Base-by-base conservation (phyloP, 2,113 vertebrate species). In the Heterotis niloticus region DNA sequence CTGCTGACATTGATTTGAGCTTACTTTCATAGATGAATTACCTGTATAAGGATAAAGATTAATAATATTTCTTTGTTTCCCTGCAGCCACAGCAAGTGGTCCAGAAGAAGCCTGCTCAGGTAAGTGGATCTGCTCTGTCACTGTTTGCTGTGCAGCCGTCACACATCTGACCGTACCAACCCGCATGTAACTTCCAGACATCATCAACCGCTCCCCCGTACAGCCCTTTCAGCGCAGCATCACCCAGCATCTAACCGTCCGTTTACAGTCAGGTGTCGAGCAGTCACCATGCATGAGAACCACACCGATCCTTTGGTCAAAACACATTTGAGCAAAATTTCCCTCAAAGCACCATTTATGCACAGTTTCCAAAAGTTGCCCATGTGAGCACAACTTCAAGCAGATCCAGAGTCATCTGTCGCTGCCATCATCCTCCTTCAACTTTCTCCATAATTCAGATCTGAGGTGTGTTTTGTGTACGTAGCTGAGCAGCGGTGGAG, bases 101-200 rank as follows among this genome's bases (percentile, higher is more conserved):
- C 91, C 95, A 94, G 89, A 96, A 98, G 94, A 96, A 95, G 88
- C 93, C 95, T 90, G 92, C 94, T 94, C 94, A 95, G 96, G 96
- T 98, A 94, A 90, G 93, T 82, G 5, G 3, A 29, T 71, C 28
- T 59, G 28, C 10, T 20, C 24, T 51, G 7, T 62, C 51, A 5
- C 54, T 0, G 20, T 18, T n/a, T n/a, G 11, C 56, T 11, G 17
- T 16, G 17, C 5, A 56, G 52, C 17, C 54, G 14, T 18, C 54
- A 26, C n/a, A 52, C 0, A 20, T 59, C 51, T n/a, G 18, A 68
- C 2, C 17, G 28, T 16, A 69, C 51, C 16, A 16, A 13, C 57
- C 24, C 24, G 16, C 23, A 17, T 18, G 26, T 57, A 17, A 28
- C 52, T 62, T 7, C 20, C 28, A 18, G n/a, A 14, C 11, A 20